Base-by-base conservation (phyloP, 2,797 vertebrate genomes). In the Acanthurus tractus region DNA sequence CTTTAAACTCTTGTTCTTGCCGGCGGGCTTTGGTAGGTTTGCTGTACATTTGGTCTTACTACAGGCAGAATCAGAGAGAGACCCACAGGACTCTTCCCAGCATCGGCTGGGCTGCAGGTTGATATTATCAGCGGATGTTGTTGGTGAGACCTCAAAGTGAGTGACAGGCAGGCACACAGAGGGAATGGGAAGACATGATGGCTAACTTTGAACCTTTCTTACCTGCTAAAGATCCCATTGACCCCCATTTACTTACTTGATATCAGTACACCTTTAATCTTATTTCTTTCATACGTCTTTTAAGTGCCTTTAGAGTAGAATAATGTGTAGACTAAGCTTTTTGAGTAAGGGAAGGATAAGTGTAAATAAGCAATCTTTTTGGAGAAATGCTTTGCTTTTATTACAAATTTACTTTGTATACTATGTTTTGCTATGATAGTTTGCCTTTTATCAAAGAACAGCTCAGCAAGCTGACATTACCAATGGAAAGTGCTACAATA, bases 261-360 rank as follows among this genome's bases (percentile, higher is more conserved):
- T 86, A 86, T 82, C 82, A 74, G 55, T 85, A 92, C 81, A 92
- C 90, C 86, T 81, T 94, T 94, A 93, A 93, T 94, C 91, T 84
- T 81, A 74, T 81, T 84, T 77, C 70, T 86, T 89, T 89, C 83
- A 77, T 84, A 74, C 92, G 93, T 95, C 89, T 92, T 93, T 92
- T 94, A 98, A 98, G 97, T 98, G 97, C 97, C 97, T 98, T 98
- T 96, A 95, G 95, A 87, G 78, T 93, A 92, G 83, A 91, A 85
- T 70, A 88, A 65, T 70, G 78, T 84, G 59, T 88, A 88, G 84
- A 89, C 67, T 56, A 83, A 81, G 85, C 87, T 84, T 89, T 87
- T 49, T 84, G 42, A 79, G 46, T 72, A 59, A 83, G 52, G 72
- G 53, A 85, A 77, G n/a, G 49, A 77, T 54, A 82, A 79, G 34